Conservation (phyloP, 2,888 invertebrate species). For the Endomychus coccineus region DNA sequence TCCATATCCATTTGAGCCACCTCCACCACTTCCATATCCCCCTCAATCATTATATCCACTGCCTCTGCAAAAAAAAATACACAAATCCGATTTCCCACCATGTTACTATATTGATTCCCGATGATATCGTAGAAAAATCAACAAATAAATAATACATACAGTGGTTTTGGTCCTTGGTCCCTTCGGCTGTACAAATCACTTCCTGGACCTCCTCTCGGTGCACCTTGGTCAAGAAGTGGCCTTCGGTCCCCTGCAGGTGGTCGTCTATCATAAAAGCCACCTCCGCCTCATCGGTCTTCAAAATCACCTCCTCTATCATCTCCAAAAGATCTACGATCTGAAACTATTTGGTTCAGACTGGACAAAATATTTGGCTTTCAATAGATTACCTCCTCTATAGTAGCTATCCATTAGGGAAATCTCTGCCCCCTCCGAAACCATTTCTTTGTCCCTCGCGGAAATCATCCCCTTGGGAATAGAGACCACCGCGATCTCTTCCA, state of each 20-base stretch:
- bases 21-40: constrained; percentile 3
- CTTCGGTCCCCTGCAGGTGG: constrained; percentile 30
- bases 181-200: constrained; percentile 39
- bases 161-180: constrained; percentile 33
- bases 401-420: constrained; percentile 23
- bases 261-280: constrained; percentile 27
- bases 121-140: no score
- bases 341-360: no score
- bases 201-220: constrained; percentile 20
- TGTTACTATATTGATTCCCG: no score
- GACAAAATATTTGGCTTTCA: no score
- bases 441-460: constrained; percentile 24
- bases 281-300: constrained; percentile 18
- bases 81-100: no score
- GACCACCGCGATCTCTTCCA: constrained; percentile 43
- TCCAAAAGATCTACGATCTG: constrained; percentile 16
- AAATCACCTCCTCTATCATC: constrained; percentile 22
- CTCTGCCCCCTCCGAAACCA: constrained; percentile 22
- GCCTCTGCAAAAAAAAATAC: constrained; percentile 22
- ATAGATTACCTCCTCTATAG: constrained; percentile 22
- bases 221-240: constrained; percentile 20
- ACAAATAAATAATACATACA: no score
- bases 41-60: constrained; percentile 21
- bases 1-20: constrained; percentile 5
- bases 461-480: constrained; percentile 36